Percentiles rank a stretch among this genome's conserved stretches.
Conservation (phyloP, 2,113 vertebrate species). For the Xerus inauris region DNA sequence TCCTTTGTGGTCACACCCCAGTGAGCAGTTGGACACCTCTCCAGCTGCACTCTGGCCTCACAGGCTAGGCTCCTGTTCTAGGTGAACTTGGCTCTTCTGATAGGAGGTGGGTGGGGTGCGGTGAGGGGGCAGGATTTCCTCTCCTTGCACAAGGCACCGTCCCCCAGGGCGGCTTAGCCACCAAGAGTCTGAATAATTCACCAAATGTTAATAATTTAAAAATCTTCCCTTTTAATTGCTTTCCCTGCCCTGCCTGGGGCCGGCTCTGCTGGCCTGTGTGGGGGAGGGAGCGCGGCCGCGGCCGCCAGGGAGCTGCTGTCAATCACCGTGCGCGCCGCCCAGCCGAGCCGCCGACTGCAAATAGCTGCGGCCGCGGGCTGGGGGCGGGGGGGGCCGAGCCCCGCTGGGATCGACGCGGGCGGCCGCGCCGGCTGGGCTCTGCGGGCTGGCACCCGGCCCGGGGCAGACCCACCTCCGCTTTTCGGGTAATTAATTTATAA, state of each 20-base stretch:
- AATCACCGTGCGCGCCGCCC: slow-evolving; percentile 53
- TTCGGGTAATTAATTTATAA: slow-evolving; percentile 78
- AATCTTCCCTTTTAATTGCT: slow-evolving; percentile 85
- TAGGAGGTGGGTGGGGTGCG: neutral
- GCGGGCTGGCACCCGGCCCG: slow-evolving; percentile 65
- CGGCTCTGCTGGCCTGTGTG: slow-evolving; percentile 18
- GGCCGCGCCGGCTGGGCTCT: slow-evolving; percentile 63
- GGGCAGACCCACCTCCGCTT: slow-evolving; percentile 61
- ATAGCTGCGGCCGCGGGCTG: neutral
- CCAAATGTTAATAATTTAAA: slow-evolving; percentile 88
- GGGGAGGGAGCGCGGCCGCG: slow-evolving; percentile 55
- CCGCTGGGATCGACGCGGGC: slow-evolving; percentile 58
- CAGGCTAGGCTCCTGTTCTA: neutral
- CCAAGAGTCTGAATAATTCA: slow-evolving; percentile 87
- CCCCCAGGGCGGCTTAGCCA: slow-evolving; percentile 81
- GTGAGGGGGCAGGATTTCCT: slow-evolving; percentile 34
- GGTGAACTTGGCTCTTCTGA: neutral
- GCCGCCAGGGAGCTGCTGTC: slow-evolving; percentile 52
- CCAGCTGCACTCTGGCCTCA: neutral
- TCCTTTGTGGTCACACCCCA: neutral
- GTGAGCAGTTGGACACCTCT: neutral
- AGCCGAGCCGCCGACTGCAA: slow-evolving; percentile 33
- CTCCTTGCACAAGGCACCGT: slow-evolving; percentile 44
- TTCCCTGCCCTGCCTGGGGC: slow-evolving; percentile 76
- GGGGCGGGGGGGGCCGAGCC: neutral